A percentile compares a stretch with the other conserved stretches of the same genome.
phyloP scores from a whole-genome alignment of 2,888 invertebrate genomes.

The Mechanitis messenoides region DNA sequence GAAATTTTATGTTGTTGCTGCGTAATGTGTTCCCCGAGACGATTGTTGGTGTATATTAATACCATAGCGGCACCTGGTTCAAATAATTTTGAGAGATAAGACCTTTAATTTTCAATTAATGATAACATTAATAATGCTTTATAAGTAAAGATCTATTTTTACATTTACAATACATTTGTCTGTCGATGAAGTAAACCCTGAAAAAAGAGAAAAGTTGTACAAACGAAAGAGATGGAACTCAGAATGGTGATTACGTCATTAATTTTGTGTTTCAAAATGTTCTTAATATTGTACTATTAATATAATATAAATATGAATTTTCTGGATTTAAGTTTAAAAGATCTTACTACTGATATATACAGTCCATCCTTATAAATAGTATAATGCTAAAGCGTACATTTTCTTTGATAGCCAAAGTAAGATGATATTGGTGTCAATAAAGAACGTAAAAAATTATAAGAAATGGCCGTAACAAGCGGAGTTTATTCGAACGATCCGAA shows the following conservation, averaged over 20 bases:
- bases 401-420: background rate
- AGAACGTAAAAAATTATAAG: background rate
- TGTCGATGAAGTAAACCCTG: too few species aligned
- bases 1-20: background rate
- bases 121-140: conserved; percentile 7
- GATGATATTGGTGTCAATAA: background rate
- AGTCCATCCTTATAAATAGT: too few species aligned
- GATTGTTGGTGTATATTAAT: conserved; percentile 8
- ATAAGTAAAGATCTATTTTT: background rate
- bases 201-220: too few species aligned
- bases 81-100: conserved; percentile 8
- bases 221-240: too few species aligned
- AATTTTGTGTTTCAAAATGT: too few species aligned
- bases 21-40: background rate
- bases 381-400: background rate
- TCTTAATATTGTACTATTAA: too few species aligned
- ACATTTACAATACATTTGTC: too few species aligned
- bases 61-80: conserved; percentile 7
- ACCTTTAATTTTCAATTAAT: conserved; percentile 8
- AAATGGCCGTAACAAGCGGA: conserved; percentile 7
- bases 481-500: conserved; percentile 12
- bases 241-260: too few species aligned
- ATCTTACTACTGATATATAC: too few species aligned
- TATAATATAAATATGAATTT: too few species aligned
- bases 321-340: too few species aligned